These are phyloP conservation scores for Tetanocera ferruginea DNA, from an alignment of 2,888 invertebrate genomes.

Conservation along the genomic window DNA sequence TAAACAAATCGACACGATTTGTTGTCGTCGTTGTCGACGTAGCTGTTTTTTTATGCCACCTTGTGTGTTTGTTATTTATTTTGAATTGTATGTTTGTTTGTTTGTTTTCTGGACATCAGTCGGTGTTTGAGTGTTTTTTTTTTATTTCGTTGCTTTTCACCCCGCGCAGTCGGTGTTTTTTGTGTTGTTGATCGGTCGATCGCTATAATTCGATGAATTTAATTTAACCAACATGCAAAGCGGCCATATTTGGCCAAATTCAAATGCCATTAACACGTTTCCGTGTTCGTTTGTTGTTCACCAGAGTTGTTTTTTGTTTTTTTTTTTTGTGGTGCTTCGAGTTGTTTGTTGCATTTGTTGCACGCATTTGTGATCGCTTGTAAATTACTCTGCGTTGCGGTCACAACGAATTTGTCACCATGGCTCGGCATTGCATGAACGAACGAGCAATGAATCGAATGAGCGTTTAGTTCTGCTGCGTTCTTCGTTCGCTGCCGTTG, in stretches of 20 bases:
- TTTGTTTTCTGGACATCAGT: slow-evolving; percentile 1
- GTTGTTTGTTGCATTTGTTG: slow-evolving; percentile 50
- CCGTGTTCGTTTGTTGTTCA: slow-evolving; percentile 48
- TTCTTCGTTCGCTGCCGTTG: background rate
- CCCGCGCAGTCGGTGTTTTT: slow-evolving; percentile 8
- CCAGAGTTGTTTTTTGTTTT: slow-evolving; percentile 40
- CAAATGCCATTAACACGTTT: slow-evolving; percentile 69
- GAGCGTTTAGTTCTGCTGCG: background rate
- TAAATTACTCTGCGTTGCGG: slow-evolving; percentile 47
- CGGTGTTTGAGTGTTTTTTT: slow-evolving; percentile 48
- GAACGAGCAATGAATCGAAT: background rate
- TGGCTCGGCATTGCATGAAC: background rate
- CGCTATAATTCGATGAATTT: slow-evolving; percentile 43
- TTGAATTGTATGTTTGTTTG: background rate
- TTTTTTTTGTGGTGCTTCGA: slow-evolving; percentile 32
- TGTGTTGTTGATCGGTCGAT: slow-evolving; percentile 15
- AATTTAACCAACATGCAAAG: slow-evolving; percentile 47
- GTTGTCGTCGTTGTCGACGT: slow-evolving; percentile 28
- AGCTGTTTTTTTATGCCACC: slow-evolving; percentile 35
- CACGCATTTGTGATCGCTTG: slow-evolving; percentile 56
- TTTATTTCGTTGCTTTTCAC: slow-evolving; percentile 45
- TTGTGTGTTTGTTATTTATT: slow-evolving; percentile 52
- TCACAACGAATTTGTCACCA: slow-evolving; percentile 38
- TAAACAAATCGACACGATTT: slow-evolving; percentile 34
- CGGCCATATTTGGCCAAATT: slow-evolving; percentile 67